phyloP scores from a whole-genome alignment of 2,888 invertebrate species.

The Deladenus siricidicola region DNA sequence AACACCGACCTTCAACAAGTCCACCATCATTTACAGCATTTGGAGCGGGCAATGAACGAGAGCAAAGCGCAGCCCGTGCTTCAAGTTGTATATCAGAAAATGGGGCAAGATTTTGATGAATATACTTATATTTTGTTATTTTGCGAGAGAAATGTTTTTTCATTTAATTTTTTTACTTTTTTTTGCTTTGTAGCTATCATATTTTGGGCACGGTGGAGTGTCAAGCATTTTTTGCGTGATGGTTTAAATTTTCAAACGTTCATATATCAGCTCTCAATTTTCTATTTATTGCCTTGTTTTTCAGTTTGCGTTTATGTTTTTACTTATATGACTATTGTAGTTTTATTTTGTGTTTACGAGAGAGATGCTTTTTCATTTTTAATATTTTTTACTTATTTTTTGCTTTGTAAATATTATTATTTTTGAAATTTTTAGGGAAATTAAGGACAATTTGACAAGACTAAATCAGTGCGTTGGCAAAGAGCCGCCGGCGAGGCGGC shows the following conservation, averaged over 20 bases:
- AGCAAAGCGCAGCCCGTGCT: slow-evolving; percentile 42
- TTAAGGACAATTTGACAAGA: slow-evolving; percentile 23
- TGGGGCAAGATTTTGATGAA: slow-evolving; percentile 29
- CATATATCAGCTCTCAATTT: no score
- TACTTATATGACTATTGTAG: background rate
- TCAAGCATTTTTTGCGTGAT: no score
- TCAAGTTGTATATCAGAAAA: slow-evolving; percentile 35
- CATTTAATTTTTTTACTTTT: slow-evolving; percentile 8
- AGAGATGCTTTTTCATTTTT: background rate
- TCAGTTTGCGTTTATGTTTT: no score
- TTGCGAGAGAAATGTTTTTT: background rate
- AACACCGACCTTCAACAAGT: slow-evolving; percentile 37
- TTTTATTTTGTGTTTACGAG: background rate
- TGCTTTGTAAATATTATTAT: background rate
- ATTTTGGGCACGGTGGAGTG: no score
- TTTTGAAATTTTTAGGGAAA: slow-evolving; percentile 21
- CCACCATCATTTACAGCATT: slow-evolving; percentile 33
- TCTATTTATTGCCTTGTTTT: no score
- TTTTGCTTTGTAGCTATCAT: slow-evolving; percentile 5
- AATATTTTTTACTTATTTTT: background rate
- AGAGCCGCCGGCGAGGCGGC: slow-evolving; percentile 36
- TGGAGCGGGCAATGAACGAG: slow-evolving; percentile 41
- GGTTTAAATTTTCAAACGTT: no score
- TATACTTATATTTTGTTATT: background rate
- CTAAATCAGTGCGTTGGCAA: slow-evolving; percentile 38